Evolutionary conservation across 2,888 invertebrate genomes (phyloP).

Genomic region (Hymenopus coronatus): DNA sequence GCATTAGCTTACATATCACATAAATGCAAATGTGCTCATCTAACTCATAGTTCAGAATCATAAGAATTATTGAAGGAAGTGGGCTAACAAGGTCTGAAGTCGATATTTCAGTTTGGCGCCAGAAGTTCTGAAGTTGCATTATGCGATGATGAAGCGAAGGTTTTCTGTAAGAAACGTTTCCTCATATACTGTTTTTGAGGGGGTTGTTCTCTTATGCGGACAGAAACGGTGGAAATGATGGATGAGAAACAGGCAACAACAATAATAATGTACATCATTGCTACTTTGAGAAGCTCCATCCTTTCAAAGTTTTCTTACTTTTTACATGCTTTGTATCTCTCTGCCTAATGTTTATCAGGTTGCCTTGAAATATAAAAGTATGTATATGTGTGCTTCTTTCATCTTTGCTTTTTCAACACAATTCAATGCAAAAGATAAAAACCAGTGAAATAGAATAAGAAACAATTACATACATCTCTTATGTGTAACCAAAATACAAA

Average conservation of each 20-base stretch:
- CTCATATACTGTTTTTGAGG: not conserved
- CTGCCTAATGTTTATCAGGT: not conserved
- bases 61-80: not conserved
- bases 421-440: too few species aligned
- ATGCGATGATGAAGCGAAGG: not conserved
- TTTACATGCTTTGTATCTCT: not conserved
- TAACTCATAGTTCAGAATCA: too few species aligned
- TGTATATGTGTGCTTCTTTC: not conserved
- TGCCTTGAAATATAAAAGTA: not conserved
- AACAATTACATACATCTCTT: too few species aligned
- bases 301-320: not conserved
- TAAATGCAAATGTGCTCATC: too few species aligned
- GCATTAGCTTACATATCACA: too few species aligned
- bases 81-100: not conserved
- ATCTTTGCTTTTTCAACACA: not conserved
- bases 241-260: not conserved
- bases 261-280: not conserved
- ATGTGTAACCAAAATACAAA: too few species aligned
- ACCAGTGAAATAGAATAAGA: too few species aligned
- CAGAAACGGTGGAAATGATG: not conserved
- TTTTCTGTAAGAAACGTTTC: too few species aligned
- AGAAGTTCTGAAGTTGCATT: not conserved
- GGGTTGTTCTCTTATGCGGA: not conserved
- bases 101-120: too few species aligned
- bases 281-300: not conserved